Conservation (phyloP, 2,113 vertebrate species). For the Thermophis baileyi region DNA sequence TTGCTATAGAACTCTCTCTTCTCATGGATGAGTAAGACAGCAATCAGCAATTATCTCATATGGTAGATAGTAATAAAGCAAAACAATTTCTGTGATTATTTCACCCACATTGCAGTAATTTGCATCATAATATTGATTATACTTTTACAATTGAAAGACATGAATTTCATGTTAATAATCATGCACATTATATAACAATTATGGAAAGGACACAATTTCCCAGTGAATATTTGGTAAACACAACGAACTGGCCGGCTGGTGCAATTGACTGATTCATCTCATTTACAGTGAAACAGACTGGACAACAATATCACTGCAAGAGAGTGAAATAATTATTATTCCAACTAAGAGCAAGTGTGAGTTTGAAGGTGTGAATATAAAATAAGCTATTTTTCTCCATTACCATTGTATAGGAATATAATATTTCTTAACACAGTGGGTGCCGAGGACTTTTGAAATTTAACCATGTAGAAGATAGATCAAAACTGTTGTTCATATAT, state of each 20-base stretch:
- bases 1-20: background rate
- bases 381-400: background rate
- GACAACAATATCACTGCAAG: background rate
- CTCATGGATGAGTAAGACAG: background rate
- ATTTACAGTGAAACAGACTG: background rate
- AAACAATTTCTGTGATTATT: background rate
- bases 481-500: background rate
- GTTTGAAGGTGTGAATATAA: background rate
- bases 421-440: background rate
- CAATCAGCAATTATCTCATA: background rate
- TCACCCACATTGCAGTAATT: background rate
- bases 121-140: conserved; percentile 2
- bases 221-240: background rate
- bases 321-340: background rate
- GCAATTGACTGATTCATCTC: background rate
- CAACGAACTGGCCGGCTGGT: background rate
- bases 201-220: background rate
- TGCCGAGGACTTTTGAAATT: background rate
- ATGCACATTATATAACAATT: background rate
- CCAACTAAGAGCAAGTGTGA: background rate
- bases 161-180: background rate
- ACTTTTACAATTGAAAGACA: background rate
- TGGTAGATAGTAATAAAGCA: background rate
- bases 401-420: background rate
- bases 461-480: background rate